Percentiles rank a stretch among this genome's conserved stretches.
These are phyloP conservation scores for Sebastes itinus DNA, from an alignment of 2,797 vertebrate genomes.

Conservation along the genomic window DNA sequence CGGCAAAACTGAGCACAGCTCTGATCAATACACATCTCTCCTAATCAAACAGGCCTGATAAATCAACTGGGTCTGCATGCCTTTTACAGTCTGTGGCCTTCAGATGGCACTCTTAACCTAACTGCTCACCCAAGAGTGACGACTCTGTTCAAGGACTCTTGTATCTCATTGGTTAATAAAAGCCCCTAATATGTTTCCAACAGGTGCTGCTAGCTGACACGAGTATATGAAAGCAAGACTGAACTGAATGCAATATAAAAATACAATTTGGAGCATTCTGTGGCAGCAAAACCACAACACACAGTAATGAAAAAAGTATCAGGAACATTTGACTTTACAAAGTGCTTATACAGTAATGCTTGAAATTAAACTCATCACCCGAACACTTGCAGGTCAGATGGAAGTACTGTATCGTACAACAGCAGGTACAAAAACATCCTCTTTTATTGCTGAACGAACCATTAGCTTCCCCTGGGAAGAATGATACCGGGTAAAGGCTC, in stretches of 20 bases:
- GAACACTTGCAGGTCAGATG: constrained; percentile 5
- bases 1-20: constrained; percentile 64
- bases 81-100: constrained; percentile 42
- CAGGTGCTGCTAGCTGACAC: constrained; percentile 38
- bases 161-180: constrained; percentile 24
- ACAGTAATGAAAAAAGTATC: background rate
- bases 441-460: background rate
- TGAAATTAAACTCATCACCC: background rate
- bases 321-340: background rate
- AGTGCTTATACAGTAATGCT: background rate
- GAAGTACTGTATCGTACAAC: background rate
- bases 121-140: constrained; percentile 23
- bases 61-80: constrained; percentile 64
- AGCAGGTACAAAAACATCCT: background rate
- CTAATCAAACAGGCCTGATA: constrained; percentile 76
- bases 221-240: background rate
- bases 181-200: constrained; percentile 19
- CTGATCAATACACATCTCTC: constrained; percentile 78
- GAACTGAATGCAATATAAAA: background rate
- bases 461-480: background rate
- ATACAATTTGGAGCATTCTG: background rate
- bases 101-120: constrained; percentile 20
- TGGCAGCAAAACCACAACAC: background rate
- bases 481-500: background rate
- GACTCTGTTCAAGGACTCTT: constrained; percentile 1